Evolutionary conservation across 2,888 invertebrate species (phyloP).

Genomic region (Lasius fuliginosus): DNA sequence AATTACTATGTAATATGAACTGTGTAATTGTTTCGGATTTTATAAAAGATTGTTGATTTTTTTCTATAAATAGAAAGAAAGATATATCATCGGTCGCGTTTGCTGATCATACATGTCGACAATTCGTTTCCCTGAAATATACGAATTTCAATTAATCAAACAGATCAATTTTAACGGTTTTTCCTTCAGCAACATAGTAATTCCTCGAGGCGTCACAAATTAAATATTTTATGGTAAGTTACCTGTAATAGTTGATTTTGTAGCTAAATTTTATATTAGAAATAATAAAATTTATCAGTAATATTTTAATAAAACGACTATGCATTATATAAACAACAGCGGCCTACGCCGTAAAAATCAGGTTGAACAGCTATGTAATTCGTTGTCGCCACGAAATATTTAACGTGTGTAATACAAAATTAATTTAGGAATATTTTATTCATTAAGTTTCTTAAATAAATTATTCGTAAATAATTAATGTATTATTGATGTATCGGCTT

Average conservation of each 20-base stretch:
- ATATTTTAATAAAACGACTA: background rate
- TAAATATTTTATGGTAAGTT: constrained; percentile 14
- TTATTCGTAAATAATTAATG: too few species aligned
- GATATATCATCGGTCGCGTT: constrained; percentile 33
- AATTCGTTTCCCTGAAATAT: constrained; percentile 19
- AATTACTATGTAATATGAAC: background rate
- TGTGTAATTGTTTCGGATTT: constrained; percentile 30
- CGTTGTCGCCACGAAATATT: too few species aligned
- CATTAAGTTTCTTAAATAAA: too few species aligned
- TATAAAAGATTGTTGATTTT: constrained; percentile 2
- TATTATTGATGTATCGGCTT: too few species aligned
- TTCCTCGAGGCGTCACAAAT: constrained; percentile 9
- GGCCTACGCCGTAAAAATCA: too few species aligned
- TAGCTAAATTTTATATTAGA: background rate
- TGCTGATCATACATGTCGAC: constrained; percentile 20
- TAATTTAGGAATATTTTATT: too few species aligned
- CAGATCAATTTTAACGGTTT: constrained; percentile 21
- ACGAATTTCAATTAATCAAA: constrained; percentile 35
- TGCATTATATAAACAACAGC: too few species aligned
- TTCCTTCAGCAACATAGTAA: background rate
- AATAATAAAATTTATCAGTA: background rate
- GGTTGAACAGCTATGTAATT: too few species aligned
- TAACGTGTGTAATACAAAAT: too few species aligned
- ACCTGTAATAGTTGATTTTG: background rate
- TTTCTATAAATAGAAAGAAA: constrained; percentile 31